These are phyloP conservation scores for Platycnemis pennipes DNA, from an alignment of 2,888 invertebrate species.

Conservation along the genomic window DNA sequence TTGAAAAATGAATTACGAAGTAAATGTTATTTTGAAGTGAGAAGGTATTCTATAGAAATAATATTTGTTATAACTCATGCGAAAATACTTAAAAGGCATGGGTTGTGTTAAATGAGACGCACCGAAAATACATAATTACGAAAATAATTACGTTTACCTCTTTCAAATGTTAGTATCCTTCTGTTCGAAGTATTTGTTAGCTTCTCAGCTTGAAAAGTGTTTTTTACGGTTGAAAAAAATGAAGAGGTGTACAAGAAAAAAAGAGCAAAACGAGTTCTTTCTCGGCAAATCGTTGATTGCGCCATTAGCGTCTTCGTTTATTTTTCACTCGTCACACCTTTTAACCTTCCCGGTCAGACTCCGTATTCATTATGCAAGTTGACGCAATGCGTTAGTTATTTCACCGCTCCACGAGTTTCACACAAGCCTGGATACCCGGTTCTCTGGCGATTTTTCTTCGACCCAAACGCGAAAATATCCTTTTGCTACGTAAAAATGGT, in stretches of 20 bases:
- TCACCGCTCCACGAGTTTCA: neutral
- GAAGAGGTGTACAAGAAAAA: neutral
- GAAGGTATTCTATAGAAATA: too few relatives aligned
- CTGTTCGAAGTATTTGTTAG: too few relatives aligned
- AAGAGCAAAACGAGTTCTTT: neutral
- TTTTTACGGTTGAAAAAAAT: too few relatives aligned
- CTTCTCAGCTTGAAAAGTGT: too few relatives aligned
- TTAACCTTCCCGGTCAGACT: constrained; percentile 1
- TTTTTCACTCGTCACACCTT: constrained; percentile 28
- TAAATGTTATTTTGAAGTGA: too few relatives aligned
- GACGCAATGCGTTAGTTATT: neutral
- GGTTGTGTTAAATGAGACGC: too few relatives aligned
- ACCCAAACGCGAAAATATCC: neutral
- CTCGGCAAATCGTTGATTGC: neutral
- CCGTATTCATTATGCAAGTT: neutral
- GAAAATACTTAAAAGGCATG: too few relatives aligned
- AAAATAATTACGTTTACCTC: too few relatives aligned
- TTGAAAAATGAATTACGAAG: too few relatives aligned
- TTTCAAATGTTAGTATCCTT: too few relatives aligned
- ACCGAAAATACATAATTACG: too few relatives aligned
- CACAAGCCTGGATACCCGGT: neutral
- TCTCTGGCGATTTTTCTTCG: neutral
- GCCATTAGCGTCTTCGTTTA: neutral
- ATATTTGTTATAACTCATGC: too few relatives aligned
- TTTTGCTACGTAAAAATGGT: neutral